These are phyloP conservation scores for Phrynocephalus vlangalii DNA, from an alignment of 2,797 vertebrate genomes.

Conservation along the genomic window DNA sequence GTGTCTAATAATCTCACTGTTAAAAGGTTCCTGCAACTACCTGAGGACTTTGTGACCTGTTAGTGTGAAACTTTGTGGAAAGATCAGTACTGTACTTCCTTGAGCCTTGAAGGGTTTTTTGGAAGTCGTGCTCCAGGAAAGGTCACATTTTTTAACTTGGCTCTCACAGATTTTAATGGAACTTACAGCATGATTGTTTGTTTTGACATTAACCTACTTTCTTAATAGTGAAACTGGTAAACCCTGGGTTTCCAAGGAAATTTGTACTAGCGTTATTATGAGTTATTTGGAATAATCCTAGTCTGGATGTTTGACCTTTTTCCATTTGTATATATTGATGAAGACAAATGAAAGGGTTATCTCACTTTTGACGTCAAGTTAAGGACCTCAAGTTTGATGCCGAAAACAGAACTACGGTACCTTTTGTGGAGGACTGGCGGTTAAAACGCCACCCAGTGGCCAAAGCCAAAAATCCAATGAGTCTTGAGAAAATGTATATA, in stretches of 20 bases:
- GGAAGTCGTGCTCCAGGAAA: too few relatives aligned
- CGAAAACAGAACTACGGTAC: neutral
- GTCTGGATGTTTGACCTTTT: neutral
- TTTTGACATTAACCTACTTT: neutral
- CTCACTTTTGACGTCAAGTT: neutral
- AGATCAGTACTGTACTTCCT: too few relatives aligned
- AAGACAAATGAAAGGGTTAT: constrained; percentile 4
- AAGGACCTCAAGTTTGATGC: neutral
- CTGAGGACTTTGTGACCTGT: too few relatives aligned
- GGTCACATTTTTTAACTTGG: too few relatives aligned
- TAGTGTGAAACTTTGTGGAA: too few relatives aligned
- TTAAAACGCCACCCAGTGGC: constrained; percentile 33
- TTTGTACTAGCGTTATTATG: neutral
- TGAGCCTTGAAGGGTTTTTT: too few relatives aligned
- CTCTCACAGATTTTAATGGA: neutral
- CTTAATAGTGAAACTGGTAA: neutral
- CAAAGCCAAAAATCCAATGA: neutral
- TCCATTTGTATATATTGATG: neutral
- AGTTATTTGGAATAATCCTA: neutral
- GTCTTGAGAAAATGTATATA: neutral
- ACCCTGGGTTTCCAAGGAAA: neutral
- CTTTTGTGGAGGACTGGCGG: neutral
- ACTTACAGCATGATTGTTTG: neutral
- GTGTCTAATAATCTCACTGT: too few relatives aligned
- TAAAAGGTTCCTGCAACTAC: too few relatives aligned